These are phyloP conservation scores for Hylaeus anthracinus DNA, from an alignment of 1,140 invertebrate genomes.

Conservation along the genomic window DNA sequence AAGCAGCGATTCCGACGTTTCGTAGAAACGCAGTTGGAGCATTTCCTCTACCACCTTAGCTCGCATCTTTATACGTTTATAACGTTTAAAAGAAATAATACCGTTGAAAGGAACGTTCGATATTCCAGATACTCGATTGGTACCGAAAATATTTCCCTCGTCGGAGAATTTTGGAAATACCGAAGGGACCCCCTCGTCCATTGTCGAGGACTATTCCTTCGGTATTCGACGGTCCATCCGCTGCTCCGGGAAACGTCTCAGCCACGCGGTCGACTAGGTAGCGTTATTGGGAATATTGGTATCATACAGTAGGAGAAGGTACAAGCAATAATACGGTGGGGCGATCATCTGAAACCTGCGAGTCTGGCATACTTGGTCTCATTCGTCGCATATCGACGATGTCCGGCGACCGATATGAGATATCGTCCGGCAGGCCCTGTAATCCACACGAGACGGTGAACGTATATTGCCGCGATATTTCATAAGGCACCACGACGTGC, in stretches of 20 bases:
- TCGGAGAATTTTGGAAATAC: conserved; percentile 32
- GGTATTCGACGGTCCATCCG: conserved; percentile 22
- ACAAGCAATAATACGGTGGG: conserved; percentile 75
- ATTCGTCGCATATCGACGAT: conserved; percentile 81
- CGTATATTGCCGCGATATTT: conserved; percentile 80
- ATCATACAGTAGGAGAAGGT: conserved; percentile 57
- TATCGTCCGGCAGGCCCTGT: conserved; percentile 73
- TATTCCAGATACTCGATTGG: no score
- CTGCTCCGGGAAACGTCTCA: background rate
- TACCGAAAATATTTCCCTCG: background rate
- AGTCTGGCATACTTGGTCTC: conserved; percentile 75
- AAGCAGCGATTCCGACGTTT: no score
- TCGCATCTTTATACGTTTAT: no score
- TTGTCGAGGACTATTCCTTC: conserved; percentile 19
- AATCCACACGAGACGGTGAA: conserved; percentile 77
- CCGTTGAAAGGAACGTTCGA: no score
- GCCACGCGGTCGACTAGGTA: conserved; percentile 28
- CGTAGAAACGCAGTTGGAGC: no score
- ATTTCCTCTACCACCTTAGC: no score
- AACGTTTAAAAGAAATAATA: no score
- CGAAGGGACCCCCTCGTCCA: background rate
- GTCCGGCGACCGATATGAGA: conserved; percentile 79
- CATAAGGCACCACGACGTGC: conserved; percentile 73
- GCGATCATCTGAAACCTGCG: conserved; percentile 72
- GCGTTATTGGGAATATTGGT: conserved; percentile 73